Conservation (phyloP, 1,140 invertebrate species). For the Cydia splendana region DNA sequence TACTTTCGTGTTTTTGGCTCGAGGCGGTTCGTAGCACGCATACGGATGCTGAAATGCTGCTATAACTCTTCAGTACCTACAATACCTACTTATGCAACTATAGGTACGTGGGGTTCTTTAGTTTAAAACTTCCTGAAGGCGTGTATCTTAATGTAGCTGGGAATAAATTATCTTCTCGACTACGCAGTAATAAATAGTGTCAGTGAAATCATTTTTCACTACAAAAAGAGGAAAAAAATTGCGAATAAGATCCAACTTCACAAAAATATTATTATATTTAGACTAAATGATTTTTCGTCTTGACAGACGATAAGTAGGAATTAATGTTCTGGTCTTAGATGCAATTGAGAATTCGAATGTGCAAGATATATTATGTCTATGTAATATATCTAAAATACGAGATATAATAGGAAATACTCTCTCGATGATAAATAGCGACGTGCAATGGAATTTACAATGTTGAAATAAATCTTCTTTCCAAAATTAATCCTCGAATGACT, state of each 20-base stretch:
- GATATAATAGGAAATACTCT: neutral
- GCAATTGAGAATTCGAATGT: too few relatives aligned
- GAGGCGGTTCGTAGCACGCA: slow-evolving; percentile 43
- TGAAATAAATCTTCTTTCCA: slow-evolving; percentile 24
- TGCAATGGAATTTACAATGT: slow-evolving; percentile 25
- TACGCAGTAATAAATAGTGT: neutral
- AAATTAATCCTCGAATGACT: slow-evolving; percentile 42
- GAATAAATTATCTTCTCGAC: neutral
- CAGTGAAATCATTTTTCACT: neutral
- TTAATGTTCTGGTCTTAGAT: too few relatives aligned
- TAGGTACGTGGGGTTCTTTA: neutral
- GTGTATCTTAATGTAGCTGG: neutral
- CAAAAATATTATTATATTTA: too few relatives aligned
- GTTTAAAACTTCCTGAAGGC: slow-evolving; percentile 8
- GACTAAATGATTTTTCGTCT: too few relatives aligned
- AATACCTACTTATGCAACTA: slow-evolving; percentile 41
- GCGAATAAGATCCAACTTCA: too few relatives aligned
- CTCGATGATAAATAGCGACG: neutral
- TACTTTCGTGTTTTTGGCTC: slow-evolving; percentile 55
- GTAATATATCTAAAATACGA: neutral
- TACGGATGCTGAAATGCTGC: slow-evolving; percentile 51
- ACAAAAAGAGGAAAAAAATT: too few relatives aligned
- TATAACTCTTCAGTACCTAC: slow-evolving; percentile 47
- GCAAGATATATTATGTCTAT: neutral
- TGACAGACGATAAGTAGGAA: too few relatives aligned